Evolutionary conservation across 2,888 invertebrate genomes (phyloP).

Genomic region (Metallyticus violacea): DNA sequence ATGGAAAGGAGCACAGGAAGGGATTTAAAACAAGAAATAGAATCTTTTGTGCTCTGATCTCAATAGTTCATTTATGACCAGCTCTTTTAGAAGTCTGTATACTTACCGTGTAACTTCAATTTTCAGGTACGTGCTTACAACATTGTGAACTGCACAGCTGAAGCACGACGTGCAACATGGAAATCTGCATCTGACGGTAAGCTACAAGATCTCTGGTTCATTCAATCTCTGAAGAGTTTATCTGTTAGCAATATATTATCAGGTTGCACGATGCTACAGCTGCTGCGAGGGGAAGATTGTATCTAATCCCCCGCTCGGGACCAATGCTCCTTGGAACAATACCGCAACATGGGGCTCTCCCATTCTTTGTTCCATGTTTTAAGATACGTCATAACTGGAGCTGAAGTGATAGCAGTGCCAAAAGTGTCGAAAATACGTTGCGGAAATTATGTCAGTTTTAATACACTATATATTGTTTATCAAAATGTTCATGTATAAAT

Average conservation of each 20-base stretch:
- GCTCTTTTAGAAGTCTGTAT: no score
- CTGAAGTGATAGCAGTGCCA: no score
- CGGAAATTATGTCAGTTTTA: no score
- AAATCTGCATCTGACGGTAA: background rate
- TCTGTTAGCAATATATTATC: background rate
- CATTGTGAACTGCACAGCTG: background rate
- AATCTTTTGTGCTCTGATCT: no score
- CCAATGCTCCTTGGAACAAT: background rate
- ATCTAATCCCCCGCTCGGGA: background rate
- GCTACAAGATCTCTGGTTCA: background rate
- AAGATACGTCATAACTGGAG: background rate
- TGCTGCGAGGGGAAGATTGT: background rate
- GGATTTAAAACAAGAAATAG: no score
- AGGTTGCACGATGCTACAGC: background rate
- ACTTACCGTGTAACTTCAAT: no score
- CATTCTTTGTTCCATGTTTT: background rate
- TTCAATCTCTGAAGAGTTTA: background rate
- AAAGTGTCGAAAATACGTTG: no score
- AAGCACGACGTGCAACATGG: background rate
- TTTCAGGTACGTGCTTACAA: background rate
- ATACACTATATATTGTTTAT: no score
- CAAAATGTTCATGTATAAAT: no score
- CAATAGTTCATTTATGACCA: no score
- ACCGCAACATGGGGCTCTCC: background rate
- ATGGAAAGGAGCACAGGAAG: no score